These are phyloP conservation scores for Lagria hirta DNA, from an alignment of 2,888 invertebrate genomes.

Conservation along the genomic window DNA sequence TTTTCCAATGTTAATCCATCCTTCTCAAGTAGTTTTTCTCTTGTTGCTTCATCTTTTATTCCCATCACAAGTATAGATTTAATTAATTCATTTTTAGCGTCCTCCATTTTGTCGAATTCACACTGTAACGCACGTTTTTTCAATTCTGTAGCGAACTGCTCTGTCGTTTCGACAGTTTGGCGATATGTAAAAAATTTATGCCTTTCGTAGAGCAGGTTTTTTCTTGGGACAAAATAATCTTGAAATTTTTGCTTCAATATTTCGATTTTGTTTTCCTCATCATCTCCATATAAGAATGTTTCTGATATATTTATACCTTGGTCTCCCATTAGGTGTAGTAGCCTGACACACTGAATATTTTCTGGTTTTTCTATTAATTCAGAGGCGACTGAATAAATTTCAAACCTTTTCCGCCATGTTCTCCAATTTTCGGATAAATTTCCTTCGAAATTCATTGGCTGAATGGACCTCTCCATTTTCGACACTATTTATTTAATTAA, in stretches of 20 bases:
- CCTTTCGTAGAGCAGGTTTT: constrained; percentile 10
- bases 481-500: too few relatives aligned
- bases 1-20: constrained; percentile 7
- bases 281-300: constrained; percentile 30
- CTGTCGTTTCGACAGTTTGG: constrained; percentile 9
- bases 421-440: constrained; percentile 32
- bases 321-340: constrained; percentile 32
- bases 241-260: constrained; percentile 19
- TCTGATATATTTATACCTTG: constrained; percentile 33
- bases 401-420: constrained; percentile 31
- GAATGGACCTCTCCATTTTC: too few relatives aligned
- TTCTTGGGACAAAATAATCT: constrained; percentile 15
- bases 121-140: constrained; percentile 17
- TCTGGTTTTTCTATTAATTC: constrained; percentile 28
- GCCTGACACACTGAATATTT: constrained; percentile 22
- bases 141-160: constrained; percentile 17
- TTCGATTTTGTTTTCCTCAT: constrained; percentile 27
- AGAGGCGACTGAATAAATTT: constrained; percentile 32
- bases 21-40: constrained; percentile 19
- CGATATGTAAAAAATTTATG: constrained; percentile 13
- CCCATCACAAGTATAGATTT: constrained; percentile 18
- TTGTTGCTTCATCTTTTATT: constrained; percentile 10
- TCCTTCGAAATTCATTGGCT: too few relatives aligned
- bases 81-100: constrained; percentile 15
- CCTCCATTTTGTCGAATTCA: constrained; percentile 12